Percentiles rank a stretch among this genome's conserved stretches.
phyloP scores from a whole-genome alignment of 2,888 invertebrate genomes.

The Trachelus troglodyta region DNA sequence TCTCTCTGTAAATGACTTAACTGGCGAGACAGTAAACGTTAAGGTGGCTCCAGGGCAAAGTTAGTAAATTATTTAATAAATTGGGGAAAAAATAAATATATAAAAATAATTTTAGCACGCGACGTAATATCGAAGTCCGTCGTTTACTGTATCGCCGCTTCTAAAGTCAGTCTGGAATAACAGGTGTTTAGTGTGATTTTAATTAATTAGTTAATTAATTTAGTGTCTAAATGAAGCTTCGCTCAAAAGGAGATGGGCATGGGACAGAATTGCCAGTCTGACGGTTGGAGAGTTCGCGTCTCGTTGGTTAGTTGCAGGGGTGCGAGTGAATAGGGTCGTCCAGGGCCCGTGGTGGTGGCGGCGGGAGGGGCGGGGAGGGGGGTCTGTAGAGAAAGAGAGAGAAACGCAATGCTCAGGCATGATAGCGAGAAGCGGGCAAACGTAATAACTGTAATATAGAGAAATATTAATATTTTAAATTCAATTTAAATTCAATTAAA shows the following conservation, averaged over 20 bases:
- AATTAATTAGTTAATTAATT: constrained; percentile 50
- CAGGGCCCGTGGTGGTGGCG: constrained; percentile 1
- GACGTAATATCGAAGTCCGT: background rate
- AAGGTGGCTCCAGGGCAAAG: background rate
- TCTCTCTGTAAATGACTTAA: background rate
- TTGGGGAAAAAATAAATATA: background rate
- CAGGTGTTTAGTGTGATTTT: constrained; percentile 20
- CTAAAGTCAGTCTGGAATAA: background rate
- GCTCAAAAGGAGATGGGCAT: constrained; percentile 23
- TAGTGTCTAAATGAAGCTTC: constrained; percentile 14
- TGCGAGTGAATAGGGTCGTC: constrained; percentile 4
- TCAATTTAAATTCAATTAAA: constrained; percentile 62
- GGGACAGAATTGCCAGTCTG: background rate
- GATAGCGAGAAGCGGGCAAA: constrained; percentile 27
- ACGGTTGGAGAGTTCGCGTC: constrained; percentile 7
- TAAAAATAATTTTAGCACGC: background rate
- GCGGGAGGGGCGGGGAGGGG: background rate
- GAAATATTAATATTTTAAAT: constrained; percentile 59
- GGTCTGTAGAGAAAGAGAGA: constrained; percentile 15
- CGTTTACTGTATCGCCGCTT: background rate
- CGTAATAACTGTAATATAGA: constrained; percentile 36
- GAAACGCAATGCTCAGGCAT: constrained; percentile 25
- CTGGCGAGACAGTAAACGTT: background rate
- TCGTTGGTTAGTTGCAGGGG: background rate
- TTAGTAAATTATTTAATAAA: background rate